Conservation (phyloP, 2,113 vertebrate species). For the Diglossa brunneiventris region DNA sequence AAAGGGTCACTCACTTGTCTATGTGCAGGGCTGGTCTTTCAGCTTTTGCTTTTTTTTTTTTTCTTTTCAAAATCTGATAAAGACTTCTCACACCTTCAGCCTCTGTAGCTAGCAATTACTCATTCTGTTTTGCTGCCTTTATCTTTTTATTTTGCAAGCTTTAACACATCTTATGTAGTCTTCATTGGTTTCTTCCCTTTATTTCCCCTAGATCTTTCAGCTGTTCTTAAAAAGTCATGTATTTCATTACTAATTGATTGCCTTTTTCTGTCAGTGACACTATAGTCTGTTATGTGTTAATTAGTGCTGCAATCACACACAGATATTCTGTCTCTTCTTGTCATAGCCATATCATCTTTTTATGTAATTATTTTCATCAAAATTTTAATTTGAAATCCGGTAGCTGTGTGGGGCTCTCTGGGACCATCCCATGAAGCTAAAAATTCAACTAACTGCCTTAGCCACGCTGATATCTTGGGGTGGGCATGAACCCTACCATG, state of each 20-base stretch:
- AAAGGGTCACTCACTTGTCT: not conserved
- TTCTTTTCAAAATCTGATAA: constrained; percentile 18
- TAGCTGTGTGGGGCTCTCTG: not conserved
- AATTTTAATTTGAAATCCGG: not conserved
- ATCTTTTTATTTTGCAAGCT: not conserved
- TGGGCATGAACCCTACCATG: not conserved
- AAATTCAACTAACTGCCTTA: not conserved
- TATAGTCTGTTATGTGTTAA: not conserved
- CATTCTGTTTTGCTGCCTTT: constrained; percentile 25
- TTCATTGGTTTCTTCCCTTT: not conserved
- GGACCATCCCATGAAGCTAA: not conserved
- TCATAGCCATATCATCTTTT: not conserved
- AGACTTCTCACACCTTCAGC: not conserved
- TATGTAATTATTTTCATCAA: not conserved
- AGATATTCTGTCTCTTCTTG: not conserved
- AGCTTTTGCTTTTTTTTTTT: not conserved
- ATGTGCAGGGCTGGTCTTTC: not conserved
- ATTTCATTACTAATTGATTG: constrained; percentile 20
- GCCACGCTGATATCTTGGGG: not conserved
- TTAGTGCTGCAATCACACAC: not conserved
- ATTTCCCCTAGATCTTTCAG: not conserved
- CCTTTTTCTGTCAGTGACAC: constrained; percentile 5
- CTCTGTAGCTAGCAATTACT: constrained; percentile 24
- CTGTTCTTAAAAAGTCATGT: not conserved
- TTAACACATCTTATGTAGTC: not conserved